phyloP scores from a whole-genome alignment of 1,140 invertebrate species.

The Episyrphus balteatus region DNA sequence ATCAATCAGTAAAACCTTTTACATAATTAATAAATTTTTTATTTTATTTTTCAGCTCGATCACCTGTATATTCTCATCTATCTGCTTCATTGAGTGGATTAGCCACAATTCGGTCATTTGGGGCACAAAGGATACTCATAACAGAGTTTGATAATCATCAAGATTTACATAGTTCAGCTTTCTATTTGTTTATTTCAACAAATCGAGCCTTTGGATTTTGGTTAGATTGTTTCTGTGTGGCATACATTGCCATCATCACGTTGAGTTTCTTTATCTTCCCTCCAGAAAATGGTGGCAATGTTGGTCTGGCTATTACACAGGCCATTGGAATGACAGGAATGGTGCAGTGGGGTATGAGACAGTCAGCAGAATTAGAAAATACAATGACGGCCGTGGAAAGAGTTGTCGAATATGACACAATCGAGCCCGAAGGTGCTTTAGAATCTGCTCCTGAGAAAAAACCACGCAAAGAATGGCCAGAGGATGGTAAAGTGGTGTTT shows the following conservation, averaged over 20 bases:
- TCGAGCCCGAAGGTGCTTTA: constrained; percentile 57
- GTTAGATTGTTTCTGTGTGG: constrained; percentile 62
- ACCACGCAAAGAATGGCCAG: constrained; percentile 59
- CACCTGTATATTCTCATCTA: constrained; percentile 78
- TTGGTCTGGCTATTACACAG: constrained; percentile 70
- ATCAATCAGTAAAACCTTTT: background rate
- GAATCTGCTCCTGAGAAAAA: constrained; percentile 51
- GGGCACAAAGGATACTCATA: constrained; percentile 64
- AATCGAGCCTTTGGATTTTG: constrained; percentile 64
- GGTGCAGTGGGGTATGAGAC: constrained; percentile 76
- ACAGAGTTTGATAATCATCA: constrained; percentile 70
- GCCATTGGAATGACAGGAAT: constrained; percentile 68
- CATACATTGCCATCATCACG: constrained; percentile 57
- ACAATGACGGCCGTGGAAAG: constrained; percentile 73
- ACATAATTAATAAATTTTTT: background rate
- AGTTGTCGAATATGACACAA: constrained; percentile 59
- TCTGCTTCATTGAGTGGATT: constrained; percentile 81
- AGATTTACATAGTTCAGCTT: constrained; percentile 57
- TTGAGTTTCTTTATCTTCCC: constrained; percentile 56
- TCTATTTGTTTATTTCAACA: constrained; percentile 49
- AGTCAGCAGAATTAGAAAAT: constrained; percentile 72
- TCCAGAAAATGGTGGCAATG: constrained; percentile 54
- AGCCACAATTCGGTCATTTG: constrained; percentile 78
- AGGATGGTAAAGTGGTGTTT: constrained; percentile 55
- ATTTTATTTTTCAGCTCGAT: constrained; percentile 45